phyloP scores from a whole-genome alignment of 1,140 invertebrate genomes.

The Phortica variegata region DNA sequence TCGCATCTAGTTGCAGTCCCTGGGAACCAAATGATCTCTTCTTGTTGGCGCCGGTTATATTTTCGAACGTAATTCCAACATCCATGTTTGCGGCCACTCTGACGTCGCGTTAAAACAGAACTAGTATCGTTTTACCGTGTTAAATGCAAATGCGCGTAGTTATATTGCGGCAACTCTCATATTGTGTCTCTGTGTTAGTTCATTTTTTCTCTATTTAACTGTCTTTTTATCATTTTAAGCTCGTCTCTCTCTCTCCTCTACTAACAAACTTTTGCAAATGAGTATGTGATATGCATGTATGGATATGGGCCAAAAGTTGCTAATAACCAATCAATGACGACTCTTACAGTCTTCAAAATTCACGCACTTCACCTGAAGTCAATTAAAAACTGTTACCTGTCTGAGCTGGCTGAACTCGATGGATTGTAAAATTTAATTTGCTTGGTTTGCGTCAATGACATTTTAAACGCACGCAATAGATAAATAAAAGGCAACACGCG shows the following conservation, averaged over 20 bases:
- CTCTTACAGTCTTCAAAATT: slow-evolving; percentile 25
- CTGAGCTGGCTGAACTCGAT: slow-evolving; percentile 79
- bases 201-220: not conserved
- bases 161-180: not conserved
- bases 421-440: slow-evolving; percentile 63
- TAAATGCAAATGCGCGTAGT: not conserved
- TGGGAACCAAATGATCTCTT: no score
- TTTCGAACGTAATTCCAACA: not conserved
- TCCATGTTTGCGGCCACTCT: not conserved
- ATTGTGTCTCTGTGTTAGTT: not conserved
- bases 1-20: not conserved
- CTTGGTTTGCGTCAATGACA: slow-evolving; percentile 46
- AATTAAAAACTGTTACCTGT: slow-evolving; percentile 64
- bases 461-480: slow-evolving; percentile 19
- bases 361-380: slow-evolving; percentile 16
- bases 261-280: slow-evolving; percentile 7
- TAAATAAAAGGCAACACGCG: slow-evolving; percentile 35
- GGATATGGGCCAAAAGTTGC: not conserved
- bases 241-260: not conserved
- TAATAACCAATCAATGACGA: not conserved
- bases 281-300: slow-evolving; percentile 13
- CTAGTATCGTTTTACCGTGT: not conserved
- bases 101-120: not conserved
- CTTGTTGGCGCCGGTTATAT: not conserved
- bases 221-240: not conserved